A percentile compares a stretch with the other conserved stretches of the same genome.
Evolutionary conservation across 1,140 invertebrate species (phyloP).

Genomic region (Panulirus ornatus): DNA sequence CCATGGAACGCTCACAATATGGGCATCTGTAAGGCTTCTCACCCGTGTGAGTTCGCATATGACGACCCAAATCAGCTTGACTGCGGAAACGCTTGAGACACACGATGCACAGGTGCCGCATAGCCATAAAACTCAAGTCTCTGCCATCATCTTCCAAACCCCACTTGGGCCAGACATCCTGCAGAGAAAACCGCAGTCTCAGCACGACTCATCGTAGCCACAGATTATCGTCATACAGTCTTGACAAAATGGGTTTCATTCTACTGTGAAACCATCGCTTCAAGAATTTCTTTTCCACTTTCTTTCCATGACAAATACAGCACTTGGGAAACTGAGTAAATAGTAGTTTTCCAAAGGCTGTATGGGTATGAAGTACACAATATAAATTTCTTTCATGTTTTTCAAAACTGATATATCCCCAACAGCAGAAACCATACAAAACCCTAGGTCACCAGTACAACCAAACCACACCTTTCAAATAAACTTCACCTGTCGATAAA

Average conservation of each 20-base stretch:
- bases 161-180: slow-evolving; percentile 60
- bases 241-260: slow-evolving; percentile 45
- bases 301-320: background rate
- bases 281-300: slow-evolving; percentile 47
- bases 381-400: background rate
- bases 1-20: slow-evolving; percentile 79
- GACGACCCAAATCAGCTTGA: slow-evolving; percentile 67
- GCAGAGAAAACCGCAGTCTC: slow-evolving; percentile 72
- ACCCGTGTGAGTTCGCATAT: slow-evolving; percentile 94
- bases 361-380: background rate
- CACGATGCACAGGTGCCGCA: slow-evolving; percentile 56
- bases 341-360: background rate
- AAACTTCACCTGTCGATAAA: background rate
- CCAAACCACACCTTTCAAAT: background rate
- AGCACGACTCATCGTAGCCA: slow-evolving; percentile 58
- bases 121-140: slow-evolving; percentile 32
- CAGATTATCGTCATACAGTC: slow-evolving; percentile 34
- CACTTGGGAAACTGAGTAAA: background rate
- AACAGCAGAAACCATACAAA: background rate
- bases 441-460: background rate
- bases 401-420: no score
- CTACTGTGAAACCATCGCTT: slow-evolving; percentile 9
- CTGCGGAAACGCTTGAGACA: slow-evolving; percentile 65
- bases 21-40: slow-evolving; percentile 94
- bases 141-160: slow-evolving; percentile 53